Base-by-base conservation (phyloP, 2,888 invertebrate species). In the Cactoblastis cactorum region DNA sequence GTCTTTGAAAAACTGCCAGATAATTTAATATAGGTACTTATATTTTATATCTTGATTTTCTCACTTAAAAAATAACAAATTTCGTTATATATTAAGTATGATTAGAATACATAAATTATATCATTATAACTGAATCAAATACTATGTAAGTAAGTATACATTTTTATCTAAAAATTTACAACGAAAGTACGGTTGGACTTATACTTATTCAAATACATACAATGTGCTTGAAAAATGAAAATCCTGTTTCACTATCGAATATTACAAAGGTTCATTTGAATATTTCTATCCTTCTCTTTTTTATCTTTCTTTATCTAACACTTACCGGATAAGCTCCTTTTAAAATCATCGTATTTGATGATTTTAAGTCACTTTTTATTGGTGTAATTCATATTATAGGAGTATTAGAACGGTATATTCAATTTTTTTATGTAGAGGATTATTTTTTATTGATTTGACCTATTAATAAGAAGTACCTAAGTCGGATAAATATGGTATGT, bases 321-420 rank as follows among this genome's bases (percentile, higher is more conserved):
- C 17, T 11, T 15, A 24, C 22, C 11, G 1, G 28, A 5, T 43
- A 43, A 43, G 43, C 43, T 28, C 17, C 43, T 28, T 41, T 43
- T 11, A 43, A 43, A 43, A 28, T n/a, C 24, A 17, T 48, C n/a
- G 24, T 28, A 6, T 48, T 48, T 48, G 37, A 48, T 48, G 47
- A 48, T 24, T 24, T 48, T 24, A 48, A 48, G 47, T 28, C 19
- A 46, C 22, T 22, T n/a, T 37, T 48, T 48, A 46, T 35, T 34
- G 34, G 22, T 34, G 35, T 43, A 32, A 43, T 43, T 32, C 28
- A 32, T 28, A 15, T 43, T 28, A 11, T 9, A 17, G 2, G 43
- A 28, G 32, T 28, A 43, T 43, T 43, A 43, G 12, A 14, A 15
- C 6, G 8, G 24, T 43, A 28, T 28, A 28, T 1, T 15, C 11